These are phyloP conservation scores for Girardinichthys multiradiatus DNA, from an alignment of 2,113 vertebrate genomes.

Conservation along the genomic window DNA sequence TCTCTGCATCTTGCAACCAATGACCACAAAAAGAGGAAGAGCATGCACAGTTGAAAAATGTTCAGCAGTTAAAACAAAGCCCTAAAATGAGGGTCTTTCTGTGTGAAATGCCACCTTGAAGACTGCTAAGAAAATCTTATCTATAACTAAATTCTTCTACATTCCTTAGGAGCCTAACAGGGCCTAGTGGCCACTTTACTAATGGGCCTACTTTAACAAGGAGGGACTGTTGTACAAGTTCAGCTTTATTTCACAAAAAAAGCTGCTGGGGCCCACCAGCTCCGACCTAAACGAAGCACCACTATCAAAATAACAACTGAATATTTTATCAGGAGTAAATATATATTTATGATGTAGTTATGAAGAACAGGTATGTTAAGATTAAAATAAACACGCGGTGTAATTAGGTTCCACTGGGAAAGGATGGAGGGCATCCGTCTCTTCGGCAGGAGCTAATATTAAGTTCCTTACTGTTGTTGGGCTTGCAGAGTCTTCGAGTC, in stretches of 20 bases:
- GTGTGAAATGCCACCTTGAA: conserved; percentile 36
- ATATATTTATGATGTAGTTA: neutral
- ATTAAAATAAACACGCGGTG: conserved; percentile 2
- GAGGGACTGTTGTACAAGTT: conserved; percentile 28
- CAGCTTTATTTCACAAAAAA: conserved; percentile 40
- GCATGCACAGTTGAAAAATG: conserved; percentile 16
- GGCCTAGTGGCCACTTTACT: conserved; percentile 35
- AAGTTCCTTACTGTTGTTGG: conserved; percentile 88
- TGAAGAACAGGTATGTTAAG: too few relatives aligned
- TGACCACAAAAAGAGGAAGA: conserved; percentile 57
- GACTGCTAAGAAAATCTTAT: conserved; percentile 61
- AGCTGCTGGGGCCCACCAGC: conserved; percentile 29
- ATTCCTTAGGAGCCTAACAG: conserved; percentile 62
- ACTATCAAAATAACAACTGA: neutral
- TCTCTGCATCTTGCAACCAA: conserved; percentile 34
- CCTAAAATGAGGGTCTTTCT: conserved; percentile 34
- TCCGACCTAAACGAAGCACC: conserved; percentile 37
- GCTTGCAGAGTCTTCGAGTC: conserved; percentile 78
- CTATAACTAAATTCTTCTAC: conserved; percentile 54
- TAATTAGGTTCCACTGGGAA: too few relatives aligned
- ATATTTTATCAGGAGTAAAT: neutral
- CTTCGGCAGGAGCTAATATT: neutral
- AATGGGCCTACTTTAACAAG: conserved; percentile 25
- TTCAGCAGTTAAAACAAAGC: conserved; percentile 37
- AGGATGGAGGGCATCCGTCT: neutral